Conservation (phyloP, 2,113 vertebrate species). For the Gavialis gangeticus region DNA sequence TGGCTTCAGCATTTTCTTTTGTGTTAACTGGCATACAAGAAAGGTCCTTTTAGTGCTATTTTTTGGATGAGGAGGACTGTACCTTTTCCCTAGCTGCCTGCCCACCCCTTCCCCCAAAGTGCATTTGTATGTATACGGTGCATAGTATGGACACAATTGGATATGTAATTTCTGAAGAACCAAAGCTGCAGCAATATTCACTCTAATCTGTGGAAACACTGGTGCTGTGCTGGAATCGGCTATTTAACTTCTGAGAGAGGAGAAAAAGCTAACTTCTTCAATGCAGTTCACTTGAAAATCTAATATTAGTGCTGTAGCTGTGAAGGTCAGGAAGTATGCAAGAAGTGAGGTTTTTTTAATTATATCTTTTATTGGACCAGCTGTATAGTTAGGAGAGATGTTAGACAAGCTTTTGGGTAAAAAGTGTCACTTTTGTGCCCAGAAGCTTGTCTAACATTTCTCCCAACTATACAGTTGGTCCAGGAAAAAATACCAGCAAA, state of each 20-base stretch:
- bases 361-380: too few relatives aligned
- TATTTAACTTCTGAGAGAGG: background rate
- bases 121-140: too few relatives aligned
- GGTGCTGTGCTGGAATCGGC: background rate
- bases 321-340: too few relatives aligned
- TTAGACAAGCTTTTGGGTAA: too few relatives aligned
- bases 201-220: rapidly evolving
- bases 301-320: too few relatives aligned
- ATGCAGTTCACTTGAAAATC: rapidly evolving
- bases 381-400: too few relatives aligned
- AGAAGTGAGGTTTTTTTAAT: too few relatives aligned
- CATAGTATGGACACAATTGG: background rate
- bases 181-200: background rate
- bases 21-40: too few relatives aligned
- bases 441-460: too few relatives aligned
- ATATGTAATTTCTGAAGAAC: background rate
- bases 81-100: background rate
- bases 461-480: too few relatives aligned
- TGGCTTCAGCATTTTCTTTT: background rate
- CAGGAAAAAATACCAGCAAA: too few relatives aligned
- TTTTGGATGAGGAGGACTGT: background rate
- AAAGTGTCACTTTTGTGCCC: too few relatives aligned
- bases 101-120: background rate
- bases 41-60: background rate
- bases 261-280: background rate